phyloP scores from a whole-genome alignment of 2,113 vertebrate genomes.

The Petrocephalus microphthalmus region DNA sequence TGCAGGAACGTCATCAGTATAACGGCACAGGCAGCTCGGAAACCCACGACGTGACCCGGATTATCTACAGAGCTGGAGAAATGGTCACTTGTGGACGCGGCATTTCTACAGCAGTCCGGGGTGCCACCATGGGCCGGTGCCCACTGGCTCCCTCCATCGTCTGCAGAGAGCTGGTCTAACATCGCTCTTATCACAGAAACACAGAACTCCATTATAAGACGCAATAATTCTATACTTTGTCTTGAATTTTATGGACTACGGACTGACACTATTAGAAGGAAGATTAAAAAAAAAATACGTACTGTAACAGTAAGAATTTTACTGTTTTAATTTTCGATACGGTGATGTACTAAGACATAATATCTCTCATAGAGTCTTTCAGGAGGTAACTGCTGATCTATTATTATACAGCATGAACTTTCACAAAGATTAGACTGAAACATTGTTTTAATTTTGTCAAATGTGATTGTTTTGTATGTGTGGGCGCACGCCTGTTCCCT shows the following conservation, averaged over 20 bases:
- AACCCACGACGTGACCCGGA: neutral
- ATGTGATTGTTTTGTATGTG: neutral
- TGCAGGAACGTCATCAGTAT: neutral
- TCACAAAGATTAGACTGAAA: neutral
- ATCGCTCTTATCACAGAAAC: neutral
- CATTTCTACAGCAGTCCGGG: neutral
- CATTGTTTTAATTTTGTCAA: neutral
- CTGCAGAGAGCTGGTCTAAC: neutral
- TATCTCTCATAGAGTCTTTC: neutral
- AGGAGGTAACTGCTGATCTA: neutral
- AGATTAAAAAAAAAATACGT: neutral
- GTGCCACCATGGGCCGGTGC: neutral
- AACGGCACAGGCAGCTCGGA: neutral
- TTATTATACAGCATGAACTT: neutral
- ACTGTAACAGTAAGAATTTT: constrained; percentile 7
- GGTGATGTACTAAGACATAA: neutral
- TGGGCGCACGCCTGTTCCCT: neutral
- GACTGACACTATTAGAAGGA: neutral
- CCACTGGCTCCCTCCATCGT: too few relatives aligned
- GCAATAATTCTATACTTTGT: neutral
- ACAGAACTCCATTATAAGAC: neutral
- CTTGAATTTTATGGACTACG: neutral
- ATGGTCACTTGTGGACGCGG: neutral
- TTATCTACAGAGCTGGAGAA: neutral
- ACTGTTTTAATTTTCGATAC: constrained; percentile 7